Base-by-base conservation (phyloP, 1,140 invertebrate genomes). In the Maconellicoccus hirsutus region DNA sequence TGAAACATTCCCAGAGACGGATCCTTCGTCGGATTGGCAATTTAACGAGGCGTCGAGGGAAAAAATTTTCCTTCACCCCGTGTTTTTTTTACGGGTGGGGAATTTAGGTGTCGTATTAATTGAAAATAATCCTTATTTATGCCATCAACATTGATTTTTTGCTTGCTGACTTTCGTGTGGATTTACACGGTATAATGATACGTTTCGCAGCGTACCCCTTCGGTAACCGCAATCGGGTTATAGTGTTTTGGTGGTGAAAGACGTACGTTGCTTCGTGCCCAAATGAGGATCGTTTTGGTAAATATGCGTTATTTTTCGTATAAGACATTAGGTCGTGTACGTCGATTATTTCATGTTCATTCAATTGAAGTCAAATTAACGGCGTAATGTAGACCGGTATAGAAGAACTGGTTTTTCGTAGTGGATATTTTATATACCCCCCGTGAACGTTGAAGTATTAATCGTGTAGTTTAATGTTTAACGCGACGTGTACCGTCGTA, bases 1-100 rank as follows among this genome's bases (percentile, higher is more conserved):
- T 52, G 10, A 14, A 19, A 19, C 42, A 19, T 52, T 52, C 42
- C 42, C 42, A 52, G 42, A 52, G 42, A 52, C n/a, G 42, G n/a
- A 52, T 52, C 42, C n/a, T 52, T 52, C 42, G 42, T 52, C n/a
- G n/a, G 42, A 52, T 52, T 52, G n/a, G 42, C 42, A 52, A 52
- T 52, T 52, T 52, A 52, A 19, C 42, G 16, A 2, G 29, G n/a
- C 42, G 42, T 16, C 3, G 42, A 52, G 12, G 3, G 29, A 33
- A 33, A 33, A 33, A 33, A 33, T 33, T 33, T 33, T 33, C 29
- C n/a, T 52, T 52, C 42, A 38, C 16, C 16, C 12, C 2, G n/a
- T 52, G 42, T 19, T 52, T 16, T 52, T 19, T 16, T 52, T 16
- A 3, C 16, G 2, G 42, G 10, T 19, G 42, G n/a, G 42, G 42